Conservation (phyloP, 2,113 vertebrate genomes). For the Copsychus sechellarum region DNA sequence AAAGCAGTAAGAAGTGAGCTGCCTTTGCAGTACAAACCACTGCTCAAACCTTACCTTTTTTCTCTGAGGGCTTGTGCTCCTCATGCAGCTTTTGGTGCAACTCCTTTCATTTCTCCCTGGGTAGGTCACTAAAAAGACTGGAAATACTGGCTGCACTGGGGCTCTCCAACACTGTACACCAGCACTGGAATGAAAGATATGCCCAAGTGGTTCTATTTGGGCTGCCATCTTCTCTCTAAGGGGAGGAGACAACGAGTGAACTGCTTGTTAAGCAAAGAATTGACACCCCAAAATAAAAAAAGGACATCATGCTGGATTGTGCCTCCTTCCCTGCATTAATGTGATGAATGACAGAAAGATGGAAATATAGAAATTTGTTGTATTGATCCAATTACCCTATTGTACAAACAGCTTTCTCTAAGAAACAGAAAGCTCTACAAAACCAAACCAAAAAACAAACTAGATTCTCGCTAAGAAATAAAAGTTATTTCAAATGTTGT, state of each 20-base stretch:
- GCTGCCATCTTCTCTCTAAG: not conserved
- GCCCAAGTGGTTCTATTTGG: not conserved
- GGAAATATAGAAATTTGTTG: not conserved
- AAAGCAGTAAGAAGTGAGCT: not conserved
- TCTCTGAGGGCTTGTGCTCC: not conserved
- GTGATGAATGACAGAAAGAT: no score
- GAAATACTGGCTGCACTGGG: fast-evolving
- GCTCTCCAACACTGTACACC: not conserved
- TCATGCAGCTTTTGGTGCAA: not conserved
- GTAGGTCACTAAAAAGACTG: not conserved
- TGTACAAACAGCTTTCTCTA: not conserved
- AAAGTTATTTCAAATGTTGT: not conserved
- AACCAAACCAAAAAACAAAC: not conserved
- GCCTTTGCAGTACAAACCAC: not conserved
- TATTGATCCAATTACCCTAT: not conserved
- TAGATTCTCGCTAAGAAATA: not conserved
- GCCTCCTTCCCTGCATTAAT: not conserved
- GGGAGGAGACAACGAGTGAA: not conserved
- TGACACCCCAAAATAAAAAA: not conserved
- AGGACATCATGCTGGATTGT: not conserved
- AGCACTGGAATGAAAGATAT: not conserved
- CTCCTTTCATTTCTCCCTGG: not conserved
- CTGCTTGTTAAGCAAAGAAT: not conserved
- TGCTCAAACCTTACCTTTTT: not conserved
- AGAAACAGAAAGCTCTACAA: not conserved